These are phyloP conservation scores for Drosophila mettleri DNA, from an alignment of 2,888 invertebrate genomes.

Conservation along the genomic window DNA sequence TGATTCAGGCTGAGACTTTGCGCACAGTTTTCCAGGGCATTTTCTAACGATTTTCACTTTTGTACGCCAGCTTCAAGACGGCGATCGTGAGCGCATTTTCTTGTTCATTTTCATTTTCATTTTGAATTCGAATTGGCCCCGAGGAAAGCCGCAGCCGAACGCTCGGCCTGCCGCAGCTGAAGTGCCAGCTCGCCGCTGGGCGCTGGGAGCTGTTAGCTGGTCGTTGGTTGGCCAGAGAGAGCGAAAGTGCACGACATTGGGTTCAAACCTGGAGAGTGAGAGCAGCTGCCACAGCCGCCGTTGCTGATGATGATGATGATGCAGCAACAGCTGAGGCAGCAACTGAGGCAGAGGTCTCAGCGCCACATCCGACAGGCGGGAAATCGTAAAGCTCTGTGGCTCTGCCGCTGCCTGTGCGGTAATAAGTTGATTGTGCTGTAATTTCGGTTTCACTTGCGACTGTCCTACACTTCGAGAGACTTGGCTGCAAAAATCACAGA, in stretches of 20 bases:
- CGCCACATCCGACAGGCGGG: constrained; percentile 72
- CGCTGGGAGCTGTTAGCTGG: constrained; percentile 31
- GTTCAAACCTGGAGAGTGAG: constrained; percentile 27
- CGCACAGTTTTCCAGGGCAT: constrained; percentile 22
- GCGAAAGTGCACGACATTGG: constrained; percentile 80
- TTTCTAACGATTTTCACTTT: constrained; percentile 75
- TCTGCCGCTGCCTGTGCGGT: constrained; percentile 63
- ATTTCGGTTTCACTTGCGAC: constrained; percentile 80
- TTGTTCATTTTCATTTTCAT: constrained; percentile 50
- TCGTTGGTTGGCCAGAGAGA: constrained; percentile 57
- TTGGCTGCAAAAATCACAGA: constrained; percentile 29
- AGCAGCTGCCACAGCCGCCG: background rate
- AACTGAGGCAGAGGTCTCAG: constrained; percentile 50
- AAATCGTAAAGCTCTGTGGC: constrained; percentile 54
- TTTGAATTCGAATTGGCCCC: constrained; percentile 37
- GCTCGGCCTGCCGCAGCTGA: constrained; percentile 67
- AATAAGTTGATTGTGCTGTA: constrained; percentile 83
- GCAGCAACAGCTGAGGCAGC: constrained; percentile 16
- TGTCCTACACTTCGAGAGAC: constrained; percentile 64
- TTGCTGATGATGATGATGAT: constrained; percentile 3
- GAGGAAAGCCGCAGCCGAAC: constrained; percentile 61
- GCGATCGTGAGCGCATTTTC: constrained; percentile 68
- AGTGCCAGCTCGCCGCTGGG: constrained; percentile 47
- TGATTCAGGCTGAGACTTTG: constrained; percentile 50
- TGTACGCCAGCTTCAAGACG: constrained; percentile 29